phyloP scores from a whole-genome alignment of 2,113 vertebrate genomes.

The Nicator chloris region DNA sequence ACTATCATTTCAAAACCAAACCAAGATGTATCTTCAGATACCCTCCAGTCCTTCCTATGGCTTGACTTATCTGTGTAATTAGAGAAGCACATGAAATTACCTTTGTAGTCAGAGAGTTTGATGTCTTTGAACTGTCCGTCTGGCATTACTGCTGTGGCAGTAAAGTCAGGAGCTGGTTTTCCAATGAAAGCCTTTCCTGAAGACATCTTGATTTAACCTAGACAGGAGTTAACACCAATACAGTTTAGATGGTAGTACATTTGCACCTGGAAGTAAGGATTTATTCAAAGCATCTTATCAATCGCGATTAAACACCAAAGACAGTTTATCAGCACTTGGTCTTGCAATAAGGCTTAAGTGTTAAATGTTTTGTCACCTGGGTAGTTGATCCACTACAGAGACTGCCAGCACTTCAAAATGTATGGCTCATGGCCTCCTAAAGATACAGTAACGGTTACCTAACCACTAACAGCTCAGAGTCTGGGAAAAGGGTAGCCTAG shows the following conservation, averaged over 20 bases:
- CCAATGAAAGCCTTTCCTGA: slow-evolving; percentile 94
- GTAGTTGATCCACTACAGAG: background rate
- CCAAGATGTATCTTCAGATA: background rate
- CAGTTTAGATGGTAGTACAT: background rate
- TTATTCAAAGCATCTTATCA: background rate
- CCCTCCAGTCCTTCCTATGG: background rate
- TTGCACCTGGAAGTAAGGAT: background rate
- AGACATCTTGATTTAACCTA: slow-evolving; percentile 81
- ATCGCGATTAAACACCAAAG: background rate
- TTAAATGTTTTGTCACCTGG: background rate
- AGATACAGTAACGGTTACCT: background rate
- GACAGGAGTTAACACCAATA: background rate
- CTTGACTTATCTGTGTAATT: background rate
- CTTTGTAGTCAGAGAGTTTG: slow-evolving; percentile 89
- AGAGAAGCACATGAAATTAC: slow-evolving; percentile 62
- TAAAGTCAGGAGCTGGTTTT: slow-evolving; percentile 90
- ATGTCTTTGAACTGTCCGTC: slow-evolving; percentile 92
- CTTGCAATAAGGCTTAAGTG: background rate
- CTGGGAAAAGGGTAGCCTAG: background rate
- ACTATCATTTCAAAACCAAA: background rate
- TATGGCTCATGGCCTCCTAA: background rate
- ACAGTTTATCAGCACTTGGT: background rate
- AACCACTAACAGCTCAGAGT: background rate
- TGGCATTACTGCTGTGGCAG: slow-evolving; percentile 93
- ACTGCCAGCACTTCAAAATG: background rate